Conservation (phyloP, 2,888 invertebrate species). For the Cheilosia variabilis region DNA sequence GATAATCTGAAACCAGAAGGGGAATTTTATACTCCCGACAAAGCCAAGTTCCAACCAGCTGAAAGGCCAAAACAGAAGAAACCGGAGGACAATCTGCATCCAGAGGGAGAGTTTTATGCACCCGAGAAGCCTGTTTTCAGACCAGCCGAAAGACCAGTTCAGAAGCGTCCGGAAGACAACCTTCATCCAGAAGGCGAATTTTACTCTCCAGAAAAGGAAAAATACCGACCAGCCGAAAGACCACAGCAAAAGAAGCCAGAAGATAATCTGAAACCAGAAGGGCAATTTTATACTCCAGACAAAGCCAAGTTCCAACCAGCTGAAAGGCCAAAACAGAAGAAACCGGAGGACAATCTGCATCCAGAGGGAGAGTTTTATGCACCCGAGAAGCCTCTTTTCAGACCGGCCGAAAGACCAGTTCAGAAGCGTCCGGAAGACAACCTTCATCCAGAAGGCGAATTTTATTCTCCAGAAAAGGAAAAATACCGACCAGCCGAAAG, state of each 20-base stretch:
- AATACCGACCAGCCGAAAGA: conserved; percentile 84
- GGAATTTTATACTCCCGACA: conserved; percentile 81
- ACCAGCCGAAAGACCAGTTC: conserved; percentile 84
- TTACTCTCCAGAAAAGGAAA: too few relatives aligned
- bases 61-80: conserved; percentile 83
- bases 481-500: conserved; percentile 82
- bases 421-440: conserved; percentile 84
- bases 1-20: conserved; percentile 85
- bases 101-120: conserved; percentile 87
- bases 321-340: conserved; percentile 84
- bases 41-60: conserved; percentile 83
- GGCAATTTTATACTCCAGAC: conserved; percentile 84
- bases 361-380: conserved; percentile 86
- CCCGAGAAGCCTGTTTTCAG: too few relatives aligned
- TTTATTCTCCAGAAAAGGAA: conserved; percentile 83
- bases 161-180: conserved; percentile 84
- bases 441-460: conserved; percentile 85
- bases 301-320: conserved; percentile 85
- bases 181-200: conserved; percentile 86
- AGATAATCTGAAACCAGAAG: conserved; percentile 86
- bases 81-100: conserved; percentile 85
- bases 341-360: conserved; percentile 85
- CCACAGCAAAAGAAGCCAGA: conserved; percentile 82
- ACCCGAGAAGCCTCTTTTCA: conserved; percentile 81
- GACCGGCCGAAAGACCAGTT: conserved; percentile 82